A percentile compares a stretch with the other conserved stretches of the same genome.
These are phyloP conservation scores for Bostrychus sinensis DNA, from an alignment of 2,113 vertebrate species.

Conservation along the genomic window DNA sequence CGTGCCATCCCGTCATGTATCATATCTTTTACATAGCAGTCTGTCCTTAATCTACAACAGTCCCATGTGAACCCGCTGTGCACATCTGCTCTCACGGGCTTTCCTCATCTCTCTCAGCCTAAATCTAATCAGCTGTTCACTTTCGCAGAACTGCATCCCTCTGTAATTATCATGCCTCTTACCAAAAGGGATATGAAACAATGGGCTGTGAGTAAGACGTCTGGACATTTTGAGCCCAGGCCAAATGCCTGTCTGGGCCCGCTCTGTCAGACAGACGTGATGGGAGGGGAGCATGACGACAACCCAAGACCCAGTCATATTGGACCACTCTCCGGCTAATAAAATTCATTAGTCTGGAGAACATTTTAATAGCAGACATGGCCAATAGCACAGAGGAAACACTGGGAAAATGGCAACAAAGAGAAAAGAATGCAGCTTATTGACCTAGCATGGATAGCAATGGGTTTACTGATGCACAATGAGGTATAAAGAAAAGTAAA, in stretches of 20 bases:
- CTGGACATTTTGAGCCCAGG: constrained; percentile 73
- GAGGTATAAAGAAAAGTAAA: constrained; percentile 12
- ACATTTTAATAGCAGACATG: constrained; percentile 49
- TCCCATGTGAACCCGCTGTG: constrained; percentile 48
- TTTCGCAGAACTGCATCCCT: constrained; percentile 52
- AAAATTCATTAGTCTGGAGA: constrained; percentile 68
- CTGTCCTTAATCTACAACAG: too few relatives aligned
- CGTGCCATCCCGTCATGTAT: too few relatives aligned
- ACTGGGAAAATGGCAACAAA: constrained; percentile 44
- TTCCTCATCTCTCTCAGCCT: constrained; percentile 28
- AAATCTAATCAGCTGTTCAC: constrained; percentile 52
- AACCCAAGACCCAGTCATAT: constrained; percentile 54
- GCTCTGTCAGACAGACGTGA: constrained; percentile 66
- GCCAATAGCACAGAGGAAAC: constrained; percentile 21
- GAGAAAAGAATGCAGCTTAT: constrained; percentile 29
- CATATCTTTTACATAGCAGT: too few relatives aligned
- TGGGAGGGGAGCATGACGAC: constrained; percentile 54
- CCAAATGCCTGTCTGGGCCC: constrained; percentile 76
- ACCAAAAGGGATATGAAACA: constrained; percentile 74
- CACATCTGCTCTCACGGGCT: constrained; percentile 57
- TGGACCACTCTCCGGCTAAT: constrained; percentile 52
- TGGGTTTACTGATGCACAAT: not conserved
- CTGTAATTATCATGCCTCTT: constrained; percentile 67
- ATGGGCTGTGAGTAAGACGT: constrained; percentile 78
- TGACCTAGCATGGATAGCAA: not conserved